Percentiles rank a stretch among this genome's conserved stretches.
Evolutionary conservation across 2,113 vertebrate genomes (phyloP).

Genomic region (Bettongia penicillata): DNA sequence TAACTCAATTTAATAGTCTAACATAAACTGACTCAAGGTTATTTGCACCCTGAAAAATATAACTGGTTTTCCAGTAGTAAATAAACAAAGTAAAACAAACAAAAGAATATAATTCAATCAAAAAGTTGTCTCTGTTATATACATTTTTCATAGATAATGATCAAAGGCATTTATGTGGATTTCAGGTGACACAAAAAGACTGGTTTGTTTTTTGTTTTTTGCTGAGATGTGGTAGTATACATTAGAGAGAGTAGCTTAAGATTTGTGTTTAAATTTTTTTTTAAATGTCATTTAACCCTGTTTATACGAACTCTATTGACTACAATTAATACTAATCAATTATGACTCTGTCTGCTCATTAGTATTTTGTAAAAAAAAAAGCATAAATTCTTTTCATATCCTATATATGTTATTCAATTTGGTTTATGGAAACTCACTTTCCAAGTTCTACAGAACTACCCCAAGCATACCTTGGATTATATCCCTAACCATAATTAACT

Average conservation of each 20-base stretch:
- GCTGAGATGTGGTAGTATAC: neutral
- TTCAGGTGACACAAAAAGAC: neutral
- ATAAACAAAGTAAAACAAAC: neutral
- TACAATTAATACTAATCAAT: neutral
- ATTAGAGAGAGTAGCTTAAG: neutral
- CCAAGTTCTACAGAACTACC: conserved; percentile 17
- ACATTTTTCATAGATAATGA: neutral
- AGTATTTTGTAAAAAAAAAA: conserved; percentile 31
- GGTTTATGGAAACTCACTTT: conserved; percentile 52
- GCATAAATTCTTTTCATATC: conserved; percentile 41
- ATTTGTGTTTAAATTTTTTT: neutral
- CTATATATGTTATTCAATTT: conserved; percentile 39
- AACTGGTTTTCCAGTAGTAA: neutral
- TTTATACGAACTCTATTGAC: neutral
- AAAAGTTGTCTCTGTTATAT: conserved; percentile 3
- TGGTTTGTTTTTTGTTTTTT: too few relatives aligned
- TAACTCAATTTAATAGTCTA: neutral
- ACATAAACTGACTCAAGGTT: conserved; percentile 21
- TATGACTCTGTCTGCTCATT: conserved; percentile 1
- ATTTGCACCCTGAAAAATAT: neutral
- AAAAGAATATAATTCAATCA: neutral
- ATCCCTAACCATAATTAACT: conserved; percentile 53
- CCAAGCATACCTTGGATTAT: conserved; percentile 11
- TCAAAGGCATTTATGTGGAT: neutral
- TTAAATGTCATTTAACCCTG: neutral